Percentiles rank a stretch among this genome's conserved stretches.
Evolutionary conservation across 2,113 vertebrate genomes (phyloP).

Genomic region (Paramisgurnus dabryanus): DNA sequence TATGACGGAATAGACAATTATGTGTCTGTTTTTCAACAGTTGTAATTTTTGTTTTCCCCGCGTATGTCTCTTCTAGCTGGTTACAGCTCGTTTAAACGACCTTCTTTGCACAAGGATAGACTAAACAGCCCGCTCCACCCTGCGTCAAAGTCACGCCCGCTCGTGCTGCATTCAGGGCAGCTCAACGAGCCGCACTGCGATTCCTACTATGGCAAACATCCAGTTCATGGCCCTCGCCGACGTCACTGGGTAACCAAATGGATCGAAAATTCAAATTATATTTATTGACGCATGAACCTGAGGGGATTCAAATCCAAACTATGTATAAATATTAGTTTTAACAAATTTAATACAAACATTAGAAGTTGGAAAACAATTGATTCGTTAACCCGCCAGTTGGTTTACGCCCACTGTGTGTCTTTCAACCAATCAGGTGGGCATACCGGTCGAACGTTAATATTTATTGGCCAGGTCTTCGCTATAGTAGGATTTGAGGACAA

Average conservation of each 20-base stretch:
- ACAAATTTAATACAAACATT: too few relatives aligned
- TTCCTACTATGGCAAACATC: background rate
- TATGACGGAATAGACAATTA: background rate
- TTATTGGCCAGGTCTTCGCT: background rate
- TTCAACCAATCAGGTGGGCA: background rate
- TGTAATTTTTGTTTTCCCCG: background rate
- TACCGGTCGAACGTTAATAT: background rate
- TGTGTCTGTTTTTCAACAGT: constrained; percentile 6
- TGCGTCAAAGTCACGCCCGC: constrained; percentile 30
- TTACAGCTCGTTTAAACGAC: constrained; percentile 33
- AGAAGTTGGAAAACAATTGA: too few relatives aligned
- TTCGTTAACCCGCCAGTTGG: too few relatives aligned
- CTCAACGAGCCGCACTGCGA: constrained; percentile 19
- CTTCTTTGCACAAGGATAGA: constrained; percentile 39
- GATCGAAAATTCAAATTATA: background rate
- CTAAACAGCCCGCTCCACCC: background rate
- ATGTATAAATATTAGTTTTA: too few relatives aligned
- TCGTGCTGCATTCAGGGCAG: constrained; percentile 29
- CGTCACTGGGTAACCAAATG: background rate
- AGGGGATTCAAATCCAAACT: too few relatives aligned
- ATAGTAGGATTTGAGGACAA: background rate
- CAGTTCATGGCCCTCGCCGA: background rate
- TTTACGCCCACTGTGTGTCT: background rate
- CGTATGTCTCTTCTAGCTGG: background rate
- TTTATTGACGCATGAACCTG: background rate